Conservation (phyloP, 2,113 vertebrate genomes). For the Hydropotes inermis region DNA sequence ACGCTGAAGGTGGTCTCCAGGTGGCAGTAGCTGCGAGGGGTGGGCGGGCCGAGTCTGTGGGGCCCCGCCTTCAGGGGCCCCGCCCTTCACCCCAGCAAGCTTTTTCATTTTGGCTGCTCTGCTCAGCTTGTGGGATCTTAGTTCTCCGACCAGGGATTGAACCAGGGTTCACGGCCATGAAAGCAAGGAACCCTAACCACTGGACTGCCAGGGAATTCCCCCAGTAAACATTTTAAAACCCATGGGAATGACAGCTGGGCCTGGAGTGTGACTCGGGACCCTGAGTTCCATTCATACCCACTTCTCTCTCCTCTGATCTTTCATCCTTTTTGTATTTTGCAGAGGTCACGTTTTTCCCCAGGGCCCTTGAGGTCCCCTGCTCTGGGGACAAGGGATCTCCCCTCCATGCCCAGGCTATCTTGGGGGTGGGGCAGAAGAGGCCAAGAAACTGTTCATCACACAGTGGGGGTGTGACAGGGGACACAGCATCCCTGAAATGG, state of each 20-base stretch:
- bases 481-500: background rate
- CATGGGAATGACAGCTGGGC: background rate
- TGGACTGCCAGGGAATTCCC: background rate
- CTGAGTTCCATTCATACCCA: background rate
- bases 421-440: background rate
- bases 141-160: background rate
- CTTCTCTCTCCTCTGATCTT: background rate
- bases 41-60: accelerated
- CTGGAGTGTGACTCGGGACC: accelerated
- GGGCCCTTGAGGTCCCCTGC: background rate
- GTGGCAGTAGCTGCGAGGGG: conserved; percentile 56
- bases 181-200: background rate
- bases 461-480: background rate
- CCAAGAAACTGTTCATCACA: background rate
- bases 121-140: background rate
- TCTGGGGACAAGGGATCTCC: background rate
- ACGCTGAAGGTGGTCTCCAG: conserved; percentile 59
- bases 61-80: background rate
- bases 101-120: background rate
- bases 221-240: background rate
- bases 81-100: background rate
- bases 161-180: background rate
- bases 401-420: background rate
- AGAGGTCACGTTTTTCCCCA: too few relatives aligned
- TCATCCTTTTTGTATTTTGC: background rate